These are phyloP conservation scores for Bemisia tabaci DNA, from an alignment of 1,140 invertebrate genomes.

Conservation along the genomic window DNA sequence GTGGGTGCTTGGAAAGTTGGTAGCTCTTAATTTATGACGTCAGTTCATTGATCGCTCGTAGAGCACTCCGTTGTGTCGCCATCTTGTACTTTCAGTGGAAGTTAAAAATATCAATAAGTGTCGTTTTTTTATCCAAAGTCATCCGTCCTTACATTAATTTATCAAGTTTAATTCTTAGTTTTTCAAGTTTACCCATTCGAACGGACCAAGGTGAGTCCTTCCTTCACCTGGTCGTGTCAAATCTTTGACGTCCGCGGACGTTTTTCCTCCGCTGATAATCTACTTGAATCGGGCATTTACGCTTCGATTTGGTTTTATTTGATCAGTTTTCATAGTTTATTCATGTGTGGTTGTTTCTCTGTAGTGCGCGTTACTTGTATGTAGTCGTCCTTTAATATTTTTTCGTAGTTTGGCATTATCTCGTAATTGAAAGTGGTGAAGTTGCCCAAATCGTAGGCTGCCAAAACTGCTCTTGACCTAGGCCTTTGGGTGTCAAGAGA, in stretches of 20 bases:
- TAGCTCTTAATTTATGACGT: conserved; percentile 2
- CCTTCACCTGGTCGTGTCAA: background rate
- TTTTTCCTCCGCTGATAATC: background rate
- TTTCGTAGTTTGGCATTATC: too few relatives aligned
- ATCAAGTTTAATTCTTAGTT: conserved; percentile 4
- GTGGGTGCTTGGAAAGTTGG: too few relatives aligned
- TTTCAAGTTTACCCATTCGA: conserved; percentile 10
- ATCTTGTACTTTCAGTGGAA: conserved; percentile 6
- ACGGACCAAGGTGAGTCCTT: conserved; percentile 10
- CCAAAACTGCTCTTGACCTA: background rate
- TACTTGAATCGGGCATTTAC: too few relatives aligned
- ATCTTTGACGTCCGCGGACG: background rate
- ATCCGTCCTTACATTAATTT: conserved; percentile 5
- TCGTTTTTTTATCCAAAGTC: conserved; percentile 8
- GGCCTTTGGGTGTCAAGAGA: background rate
- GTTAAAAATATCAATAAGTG: background rate
- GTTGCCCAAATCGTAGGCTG: background rate
- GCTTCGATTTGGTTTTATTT: too few relatives aligned
- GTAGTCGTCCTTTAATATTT: too few relatives aligned
- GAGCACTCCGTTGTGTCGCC: conserved; percentile 8
- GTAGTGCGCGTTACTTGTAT: too few relatives aligned
- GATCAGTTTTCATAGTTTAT: too few relatives aligned
- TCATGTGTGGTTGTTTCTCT: too few relatives aligned
- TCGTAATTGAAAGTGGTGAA: too few relatives aligned
- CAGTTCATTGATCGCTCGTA: conserved; percentile 7